Percentiles rank a stretch among this genome's conserved stretches.
phyloP scores from a whole-genome alignment of 2,113 vertebrate genomes.

The Pungitius pungitius region DNA sequence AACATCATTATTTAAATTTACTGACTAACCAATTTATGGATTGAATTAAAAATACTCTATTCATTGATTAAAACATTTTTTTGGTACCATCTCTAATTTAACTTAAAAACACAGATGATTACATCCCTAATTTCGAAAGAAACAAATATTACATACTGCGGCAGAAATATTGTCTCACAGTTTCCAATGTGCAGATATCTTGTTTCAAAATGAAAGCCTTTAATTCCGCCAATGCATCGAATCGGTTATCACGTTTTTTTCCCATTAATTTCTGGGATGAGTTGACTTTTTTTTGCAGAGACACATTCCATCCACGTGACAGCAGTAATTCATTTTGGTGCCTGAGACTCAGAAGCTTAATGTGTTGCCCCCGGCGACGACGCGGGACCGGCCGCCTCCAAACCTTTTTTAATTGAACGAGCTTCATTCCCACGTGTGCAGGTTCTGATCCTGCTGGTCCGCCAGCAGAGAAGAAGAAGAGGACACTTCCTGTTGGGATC shows the following conservation, averaged over 20 bases:
- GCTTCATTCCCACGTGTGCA: slow-evolving; percentile 8
- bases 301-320: slow-evolving; percentile 4
- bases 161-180: too few relatives aligned
- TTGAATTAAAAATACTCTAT: not conserved
- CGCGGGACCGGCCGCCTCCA: not conserved
- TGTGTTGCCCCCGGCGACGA: not conserved
- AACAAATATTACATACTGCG: not conserved
- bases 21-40: not conserved
- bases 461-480: slow-evolving; percentile 21
- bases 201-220: slow-evolving; percentile 18
- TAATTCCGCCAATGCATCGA: slow-evolving; percentile 19
- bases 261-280: slow-evolving; percentile 7
- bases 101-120: not conserved
- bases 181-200: not conserved
- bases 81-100: not conserved
- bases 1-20: not conserved
- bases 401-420: slow-evolving; percentile 28
- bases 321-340: slow-evolving; percentile 25
- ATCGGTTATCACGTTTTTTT: slow-evolving; percentile 18
- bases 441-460: slow-evolving; percentile 18
- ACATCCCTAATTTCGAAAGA: not conserved
- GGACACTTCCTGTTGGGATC: not conserved
- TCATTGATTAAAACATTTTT: not conserved
- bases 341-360: slow-evolving; percentile 16
- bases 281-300: slow-evolving; percentile 5